Evolutionary conservation across 2,797 vertebrate species (phyloP).

Genomic region (Sebastes itinus): DNA sequence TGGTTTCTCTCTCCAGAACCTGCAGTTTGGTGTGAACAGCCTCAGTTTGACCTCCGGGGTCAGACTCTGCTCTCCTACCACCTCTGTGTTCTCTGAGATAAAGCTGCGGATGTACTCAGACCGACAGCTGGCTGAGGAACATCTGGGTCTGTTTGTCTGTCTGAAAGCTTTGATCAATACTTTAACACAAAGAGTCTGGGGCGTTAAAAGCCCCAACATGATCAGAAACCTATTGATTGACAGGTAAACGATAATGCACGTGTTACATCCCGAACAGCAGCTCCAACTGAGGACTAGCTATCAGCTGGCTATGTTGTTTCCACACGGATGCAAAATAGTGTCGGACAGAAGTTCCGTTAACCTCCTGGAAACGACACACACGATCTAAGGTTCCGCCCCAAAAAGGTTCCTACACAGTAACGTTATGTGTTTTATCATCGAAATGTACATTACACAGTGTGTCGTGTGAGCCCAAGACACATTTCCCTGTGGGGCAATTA

Average conservation of each 20-base stretch:
- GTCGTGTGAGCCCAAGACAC: not conserved
- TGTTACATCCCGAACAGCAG: not conserved
- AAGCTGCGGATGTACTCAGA: conserved; percentile 74
- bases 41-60: conserved; percentile 91
- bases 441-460: not conserved
- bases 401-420: conserved; percentile 19
- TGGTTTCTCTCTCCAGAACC: conserved; percentile 89
- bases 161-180: accelerated
- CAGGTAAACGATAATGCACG: accelerated
- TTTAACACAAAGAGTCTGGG: not conserved
- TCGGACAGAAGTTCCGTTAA: not conserved
- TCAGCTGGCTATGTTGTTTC: not conserved
- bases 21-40: conserved; percentile 89
- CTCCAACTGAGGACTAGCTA: too few species aligned
- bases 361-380: not conserved
- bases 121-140: not conserved
- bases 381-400: conserved; percentile 6
- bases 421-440: not conserved
- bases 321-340: conserved; percentile 31
- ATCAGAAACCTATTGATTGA: not conserved
- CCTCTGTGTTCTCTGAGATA: conserved; percentile 89
- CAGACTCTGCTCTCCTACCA: conserved; percentile 83
- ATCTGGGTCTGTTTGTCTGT: not conserved
- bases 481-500: not conserved
- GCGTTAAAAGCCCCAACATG: conserved; percentile 2